phyloP scores from a whole-genome alignment of 2,113 vertebrate species.

The Poeciliopsis occidentalis region DNA sequence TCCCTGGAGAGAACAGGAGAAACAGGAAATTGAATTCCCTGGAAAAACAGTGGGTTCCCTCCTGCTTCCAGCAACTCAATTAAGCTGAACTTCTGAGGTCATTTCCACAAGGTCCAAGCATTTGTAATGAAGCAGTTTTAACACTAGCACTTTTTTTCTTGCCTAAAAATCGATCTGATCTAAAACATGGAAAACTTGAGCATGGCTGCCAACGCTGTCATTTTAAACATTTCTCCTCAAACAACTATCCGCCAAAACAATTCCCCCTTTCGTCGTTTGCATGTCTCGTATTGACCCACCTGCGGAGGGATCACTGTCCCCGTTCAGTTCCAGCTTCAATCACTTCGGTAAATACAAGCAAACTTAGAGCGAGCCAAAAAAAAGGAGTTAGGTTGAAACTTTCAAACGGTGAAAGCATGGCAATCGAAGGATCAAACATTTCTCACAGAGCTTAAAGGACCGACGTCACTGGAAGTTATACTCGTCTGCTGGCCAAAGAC shows the following conservation, averaged over 20 bases:
- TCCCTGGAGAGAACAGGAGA: slow-evolving; percentile 75
- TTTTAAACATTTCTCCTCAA: background rate
- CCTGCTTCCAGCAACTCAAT: background rate
- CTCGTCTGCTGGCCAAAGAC: slow-evolving; percentile 4
- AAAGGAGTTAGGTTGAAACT: background rate
- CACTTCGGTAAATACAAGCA: background rate
- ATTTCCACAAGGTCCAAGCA: background rate
- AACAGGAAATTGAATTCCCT: slow-evolving; percentile 5
- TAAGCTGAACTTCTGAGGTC: slow-evolving; percentile 1
- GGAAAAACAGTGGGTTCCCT: slow-evolving; percentile 1
- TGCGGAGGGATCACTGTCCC: background rate
- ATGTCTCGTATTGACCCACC: background rate
- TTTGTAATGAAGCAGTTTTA: background rate
- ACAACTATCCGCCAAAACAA: background rate
- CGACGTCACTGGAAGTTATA: background rate
- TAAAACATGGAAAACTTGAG: background rate
- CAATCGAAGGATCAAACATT: slow-evolving; percentile 5
- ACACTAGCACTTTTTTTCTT: background rate
- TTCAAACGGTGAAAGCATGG: background rate
- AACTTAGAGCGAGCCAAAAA: background rate
- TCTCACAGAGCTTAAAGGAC: background rate
- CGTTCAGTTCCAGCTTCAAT: background rate
- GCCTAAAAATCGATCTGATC: too few relatives aligned
- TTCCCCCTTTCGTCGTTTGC: background rate
- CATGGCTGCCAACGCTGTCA: background rate